Conservation (phyloP, 2,113 vertebrate genomes). For the Scomber japonicus region DNA sequence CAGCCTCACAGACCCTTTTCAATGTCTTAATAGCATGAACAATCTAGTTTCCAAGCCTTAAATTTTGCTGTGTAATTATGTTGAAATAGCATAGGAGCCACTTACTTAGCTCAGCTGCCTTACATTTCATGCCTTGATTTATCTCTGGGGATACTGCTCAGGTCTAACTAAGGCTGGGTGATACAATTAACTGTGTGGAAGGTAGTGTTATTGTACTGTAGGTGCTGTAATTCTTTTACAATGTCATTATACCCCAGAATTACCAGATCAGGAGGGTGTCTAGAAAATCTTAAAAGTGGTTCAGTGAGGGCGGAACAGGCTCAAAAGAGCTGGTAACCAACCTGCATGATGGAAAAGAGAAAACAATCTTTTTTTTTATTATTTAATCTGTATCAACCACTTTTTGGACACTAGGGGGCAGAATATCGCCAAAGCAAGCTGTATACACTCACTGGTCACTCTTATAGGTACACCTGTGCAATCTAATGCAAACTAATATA, state of each 20-base stretch:
- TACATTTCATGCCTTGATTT: conserved; percentile 59
- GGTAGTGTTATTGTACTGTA: conserved; percentile 13
- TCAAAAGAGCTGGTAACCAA: conserved; percentile 5
- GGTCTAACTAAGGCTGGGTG: conserved; percentile 37
- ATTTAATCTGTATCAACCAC: not conserved
- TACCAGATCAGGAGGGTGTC: conserved; percentile 4
- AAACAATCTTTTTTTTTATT: not conserved
- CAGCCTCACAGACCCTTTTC: conserved; percentile 9
- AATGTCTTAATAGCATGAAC: conserved; percentile 38
- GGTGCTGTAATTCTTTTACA: conserved; percentile 35
- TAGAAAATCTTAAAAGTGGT: conserved; percentile 7
- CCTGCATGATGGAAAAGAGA: not conserved
- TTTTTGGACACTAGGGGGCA: not conserved
- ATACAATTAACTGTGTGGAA: conserved; percentile 45
- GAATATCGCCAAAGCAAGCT: not conserved
- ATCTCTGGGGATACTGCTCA: conserved; percentile 42
- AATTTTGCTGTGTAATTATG: conserved; percentile 33
- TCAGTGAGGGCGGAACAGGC: not conserved
- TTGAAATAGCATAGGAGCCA: conserved; percentile 44
- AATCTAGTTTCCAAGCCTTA: conserved; percentile 29
- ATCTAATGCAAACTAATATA: too few relatives aligned
- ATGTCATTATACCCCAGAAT: conserved; percentile 35
- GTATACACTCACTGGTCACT: too few relatives aligned
- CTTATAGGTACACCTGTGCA: too few relatives aligned
- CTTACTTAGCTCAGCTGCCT: conserved; percentile 55